Conservation (phyloP, 2,113 vertebrate genomes). For the Hippolais icterina region DNA sequence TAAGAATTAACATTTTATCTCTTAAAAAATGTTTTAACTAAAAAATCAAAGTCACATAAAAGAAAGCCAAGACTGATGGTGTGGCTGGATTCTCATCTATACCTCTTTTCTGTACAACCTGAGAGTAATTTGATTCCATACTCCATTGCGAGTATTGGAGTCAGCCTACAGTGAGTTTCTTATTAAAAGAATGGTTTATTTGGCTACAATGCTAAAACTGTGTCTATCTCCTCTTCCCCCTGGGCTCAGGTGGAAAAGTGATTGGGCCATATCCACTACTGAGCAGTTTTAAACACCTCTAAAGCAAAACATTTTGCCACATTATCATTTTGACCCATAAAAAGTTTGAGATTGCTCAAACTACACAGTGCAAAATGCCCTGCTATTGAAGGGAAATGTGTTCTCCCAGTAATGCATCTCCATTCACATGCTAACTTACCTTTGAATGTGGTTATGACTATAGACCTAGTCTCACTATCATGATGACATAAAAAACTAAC, state of each 20-base stretch:
- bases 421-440: background rate
- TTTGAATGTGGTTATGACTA: background rate
- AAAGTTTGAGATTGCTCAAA: background rate
- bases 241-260: background rate
- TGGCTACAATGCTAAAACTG: background rate
- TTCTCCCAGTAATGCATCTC: background rate
- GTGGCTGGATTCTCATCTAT: background rate
- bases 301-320: background rate
- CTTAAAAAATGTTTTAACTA: background rate
- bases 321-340: background rate
- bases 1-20: slow-evolving; percentile 65
- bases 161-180: background rate
- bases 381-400: background rate
- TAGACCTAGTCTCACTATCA: background rate
- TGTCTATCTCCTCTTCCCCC: background rate
- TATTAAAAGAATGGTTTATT: slow-evolving; percentile 1
- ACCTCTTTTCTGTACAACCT: background rate
- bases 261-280: background rate
- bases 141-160: background rate
- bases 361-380: background rate
- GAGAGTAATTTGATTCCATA: background rate
- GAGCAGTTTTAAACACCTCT: background rate
- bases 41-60: background rate
- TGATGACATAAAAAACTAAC: background rate
- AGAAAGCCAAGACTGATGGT: background rate